A percentile compares a stretch with the other conserved stretches of the same genome.
Evolutionary conservation across 2,113 vertebrate species (phyloP).

Genomic region (Accipiter cooperii): DNA sequence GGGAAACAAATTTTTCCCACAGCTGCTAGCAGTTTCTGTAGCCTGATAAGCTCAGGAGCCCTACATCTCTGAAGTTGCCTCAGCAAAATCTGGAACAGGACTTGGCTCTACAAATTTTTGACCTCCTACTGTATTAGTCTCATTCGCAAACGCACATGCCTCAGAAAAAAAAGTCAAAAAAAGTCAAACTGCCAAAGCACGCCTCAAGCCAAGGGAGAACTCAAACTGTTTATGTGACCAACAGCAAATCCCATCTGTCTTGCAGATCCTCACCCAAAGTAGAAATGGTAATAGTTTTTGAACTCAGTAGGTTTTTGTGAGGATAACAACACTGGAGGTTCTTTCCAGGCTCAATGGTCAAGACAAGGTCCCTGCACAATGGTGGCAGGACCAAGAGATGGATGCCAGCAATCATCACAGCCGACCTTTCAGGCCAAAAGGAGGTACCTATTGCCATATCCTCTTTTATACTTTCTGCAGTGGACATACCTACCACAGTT

Average conservation of each 20-base stretch:
- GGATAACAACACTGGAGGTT: background rate
- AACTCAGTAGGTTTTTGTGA: background rate
- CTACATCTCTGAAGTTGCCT: background rate
- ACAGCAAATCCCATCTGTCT: background rate
- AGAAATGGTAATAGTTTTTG: background rate
- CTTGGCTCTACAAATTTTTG: background rate
- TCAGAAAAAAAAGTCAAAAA: background rate
- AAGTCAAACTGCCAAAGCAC: background rate
- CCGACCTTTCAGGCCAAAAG: background rate
- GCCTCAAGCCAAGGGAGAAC: background rate
- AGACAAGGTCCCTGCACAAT: background rate
- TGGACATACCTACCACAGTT: background rate
- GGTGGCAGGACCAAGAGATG: background rate
- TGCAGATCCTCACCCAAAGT: background rate
- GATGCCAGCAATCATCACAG: background rate
- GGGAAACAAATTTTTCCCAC: background rate
- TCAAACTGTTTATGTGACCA: background rate
- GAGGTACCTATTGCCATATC: background rate
- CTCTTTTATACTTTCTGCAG: background rate
- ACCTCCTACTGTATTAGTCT: background rate
- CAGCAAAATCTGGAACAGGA: background rate
- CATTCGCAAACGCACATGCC: background rate
- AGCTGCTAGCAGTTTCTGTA: background rate
- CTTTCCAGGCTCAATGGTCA: background rate
- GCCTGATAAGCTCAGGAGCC: background rate